phyloP scores from a whole-genome alignment of 2,888 invertebrate species.

The Agrypnus murinus region DNA sequence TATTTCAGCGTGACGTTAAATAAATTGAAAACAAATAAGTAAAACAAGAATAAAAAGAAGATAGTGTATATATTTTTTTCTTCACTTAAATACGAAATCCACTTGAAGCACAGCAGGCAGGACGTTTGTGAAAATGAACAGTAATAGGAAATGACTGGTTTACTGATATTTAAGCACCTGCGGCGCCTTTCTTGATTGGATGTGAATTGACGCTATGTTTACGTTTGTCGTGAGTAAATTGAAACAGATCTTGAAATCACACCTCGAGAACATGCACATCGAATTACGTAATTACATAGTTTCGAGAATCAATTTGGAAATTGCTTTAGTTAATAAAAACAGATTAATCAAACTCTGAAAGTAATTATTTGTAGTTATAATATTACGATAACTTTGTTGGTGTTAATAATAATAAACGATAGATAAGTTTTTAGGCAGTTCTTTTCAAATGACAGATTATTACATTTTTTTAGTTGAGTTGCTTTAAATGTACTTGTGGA shows the following conservation, averaged over 20 bases:
- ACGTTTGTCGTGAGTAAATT: constrained; percentile 8
- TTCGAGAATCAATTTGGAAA: background rate
- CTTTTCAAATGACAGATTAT: too few relatives aligned
- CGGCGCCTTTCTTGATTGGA: constrained; percentile 19
- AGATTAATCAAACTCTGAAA: too few relatives aligned
- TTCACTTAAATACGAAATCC: background rate
- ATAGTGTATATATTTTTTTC: background rate
- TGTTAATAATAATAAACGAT: too few relatives aligned
- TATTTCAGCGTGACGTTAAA: constrained; percentile 5
- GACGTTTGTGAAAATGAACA: constrained; percentile 17
- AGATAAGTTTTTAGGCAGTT: too few relatives aligned
- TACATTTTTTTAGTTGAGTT: too few relatives aligned
- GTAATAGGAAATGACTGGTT: constrained; percentile 12
- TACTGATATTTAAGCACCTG: constrained; percentile 21
- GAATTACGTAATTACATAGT: background rate
- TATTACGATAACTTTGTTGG: too few relatives aligned
- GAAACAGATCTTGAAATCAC: constrained; percentile 16
- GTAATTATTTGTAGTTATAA: too few relatives aligned
- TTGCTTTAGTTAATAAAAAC: too few relatives aligned
- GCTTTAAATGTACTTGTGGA: too few relatives aligned
- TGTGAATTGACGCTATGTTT: constrained; percentile 18
- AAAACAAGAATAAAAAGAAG: background rate
- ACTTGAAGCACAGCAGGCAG: constrained; percentile 9
- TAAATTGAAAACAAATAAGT: constrained; percentile 16
- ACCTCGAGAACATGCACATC: background rate